Evolutionary conservation across 2,888 invertebrate species (phyloP).

Genomic region (Steromphala cineraria): DNA sequence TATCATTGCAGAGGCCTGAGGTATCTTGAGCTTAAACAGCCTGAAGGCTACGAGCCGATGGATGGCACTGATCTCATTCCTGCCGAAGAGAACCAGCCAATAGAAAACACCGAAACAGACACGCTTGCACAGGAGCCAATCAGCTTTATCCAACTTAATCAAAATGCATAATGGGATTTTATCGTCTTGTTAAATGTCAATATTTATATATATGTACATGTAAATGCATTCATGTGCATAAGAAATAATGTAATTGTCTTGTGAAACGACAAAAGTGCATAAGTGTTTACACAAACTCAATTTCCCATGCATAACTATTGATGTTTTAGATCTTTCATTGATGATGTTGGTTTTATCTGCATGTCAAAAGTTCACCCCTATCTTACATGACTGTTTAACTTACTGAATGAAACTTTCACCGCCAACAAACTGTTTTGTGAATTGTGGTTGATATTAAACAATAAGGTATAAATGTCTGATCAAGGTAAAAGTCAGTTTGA

Average conservation of each 20-base stretch:
- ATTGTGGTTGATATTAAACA: too few species aligned
- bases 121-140: conserved; percentile 38
- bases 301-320: not conserved
- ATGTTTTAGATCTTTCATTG: not conserved
- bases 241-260: not conserved
- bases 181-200: too few species aligned
- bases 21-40: conserved; percentile 53
- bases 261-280: not conserved
- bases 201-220: too few species aligned
- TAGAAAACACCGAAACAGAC: not conserved
- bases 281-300: not conserved
- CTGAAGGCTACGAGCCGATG: conserved; percentile 55
- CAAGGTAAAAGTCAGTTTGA: too few species aligned
- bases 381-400: too few species aligned
- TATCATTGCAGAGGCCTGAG: conserved; percentile 49
- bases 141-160: conserved; percentile 37
- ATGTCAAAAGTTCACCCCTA: too few species aligned
- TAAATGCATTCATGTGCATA: not conserved
- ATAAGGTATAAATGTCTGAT: too few species aligned
- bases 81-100: conserved; percentile 4
- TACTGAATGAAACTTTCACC: too few species aligned
- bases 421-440: too few species aligned
- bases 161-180: not conserved
- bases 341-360: not conserved
- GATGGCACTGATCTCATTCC: conserved; percentile 40